Percentiles rank a stretch among this genome's conserved stretches.
Evolutionary conservation across 1,140 invertebrate species (phyloP).

Genomic region (Drosophila pseudoananassae): DNA sequence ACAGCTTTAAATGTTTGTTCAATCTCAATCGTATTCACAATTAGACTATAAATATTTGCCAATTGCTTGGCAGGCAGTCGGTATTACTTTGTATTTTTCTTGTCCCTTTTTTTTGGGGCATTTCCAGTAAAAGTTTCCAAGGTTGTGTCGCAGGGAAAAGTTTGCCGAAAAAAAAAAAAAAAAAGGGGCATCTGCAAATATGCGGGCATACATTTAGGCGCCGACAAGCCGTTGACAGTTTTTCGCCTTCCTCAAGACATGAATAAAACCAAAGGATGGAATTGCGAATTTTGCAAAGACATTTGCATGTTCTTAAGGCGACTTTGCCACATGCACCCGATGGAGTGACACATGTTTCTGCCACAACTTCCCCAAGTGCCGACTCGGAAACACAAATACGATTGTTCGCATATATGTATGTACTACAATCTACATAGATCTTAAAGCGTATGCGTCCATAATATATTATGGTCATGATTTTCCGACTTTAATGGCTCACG

Average conservation of each 20-base stretch:
- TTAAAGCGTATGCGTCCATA: conserved; percentile 5
- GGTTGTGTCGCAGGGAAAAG: conserved; percentile 46
- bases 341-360: conserved; percentile 52
- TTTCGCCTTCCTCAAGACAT: conserved; percentile 32
- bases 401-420: conserved; percentile 5
- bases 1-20: conserved; percentile 19
- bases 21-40: conserved; percentile 63
- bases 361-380: conserved; percentile 5
- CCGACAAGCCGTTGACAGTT: conserved; percentile 74
- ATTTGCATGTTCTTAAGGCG: conserved; percentile 72
- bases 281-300: conserved; percentile 17
- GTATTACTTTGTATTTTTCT: conserved; percentile 27
- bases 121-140: conserved; percentile 46
- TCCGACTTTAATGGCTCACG: conserved; percentile 49
- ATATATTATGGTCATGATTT: conserved; percentile 33
- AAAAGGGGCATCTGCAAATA: conserved; percentile 59
- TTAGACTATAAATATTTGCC: conserved; percentile 76
- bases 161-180: conserved; percentile 23
- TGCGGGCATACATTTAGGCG: conserved; percentile 70
- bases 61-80: conserved; percentile 32
- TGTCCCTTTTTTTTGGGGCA: neutral
- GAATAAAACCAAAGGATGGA: neutral
- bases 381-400: conserved; percentile 10
- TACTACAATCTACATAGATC: neutral
- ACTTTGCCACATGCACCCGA: conserved; percentile 52